phyloP scores from a whole-genome alignment of 1,140 invertebrate species.

The Lepidotrigona ventralis region DNA sequence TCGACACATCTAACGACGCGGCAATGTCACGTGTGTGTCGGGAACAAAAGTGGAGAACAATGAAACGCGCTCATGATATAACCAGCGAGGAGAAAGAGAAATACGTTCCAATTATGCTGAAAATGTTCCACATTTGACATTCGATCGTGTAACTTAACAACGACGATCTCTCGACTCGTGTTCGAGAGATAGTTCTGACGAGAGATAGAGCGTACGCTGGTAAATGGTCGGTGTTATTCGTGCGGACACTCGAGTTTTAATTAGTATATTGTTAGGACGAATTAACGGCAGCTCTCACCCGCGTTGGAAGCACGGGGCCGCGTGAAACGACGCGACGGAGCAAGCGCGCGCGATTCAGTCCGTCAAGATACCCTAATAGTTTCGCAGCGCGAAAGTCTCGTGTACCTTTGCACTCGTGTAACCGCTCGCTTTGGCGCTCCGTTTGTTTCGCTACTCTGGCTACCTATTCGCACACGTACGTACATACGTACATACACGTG shows the following conservation, averaged over 20 bases:
- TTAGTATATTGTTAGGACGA: conserved; percentile 13
- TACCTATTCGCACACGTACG: background rate
- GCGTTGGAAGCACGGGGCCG: no score
- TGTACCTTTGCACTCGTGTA: background rate
- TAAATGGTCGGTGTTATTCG: conserved; percentile 1
- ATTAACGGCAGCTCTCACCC: background rate
- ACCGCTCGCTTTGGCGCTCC: background rate
- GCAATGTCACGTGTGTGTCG: no score
- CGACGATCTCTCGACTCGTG: no score
- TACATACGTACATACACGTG: no score
- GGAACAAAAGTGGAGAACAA: background rate
- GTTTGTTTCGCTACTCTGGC: background rate
- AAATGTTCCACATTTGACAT: background rate
- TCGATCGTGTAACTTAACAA: background rate
- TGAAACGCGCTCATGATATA: background rate
- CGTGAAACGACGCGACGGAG: background rate
- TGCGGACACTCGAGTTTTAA: background rate
- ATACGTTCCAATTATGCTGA: no score
- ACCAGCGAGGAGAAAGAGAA: no score
- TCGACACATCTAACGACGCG: background rate
- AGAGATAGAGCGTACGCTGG: background rate
- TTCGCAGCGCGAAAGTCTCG: background rate
- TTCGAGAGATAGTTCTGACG: background rate
- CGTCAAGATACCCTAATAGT: background rate
- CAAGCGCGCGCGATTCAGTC: background rate